Base-by-base conservation (phyloP, 2,888 invertebrate species). In the Thera obeliscata region DNA sequence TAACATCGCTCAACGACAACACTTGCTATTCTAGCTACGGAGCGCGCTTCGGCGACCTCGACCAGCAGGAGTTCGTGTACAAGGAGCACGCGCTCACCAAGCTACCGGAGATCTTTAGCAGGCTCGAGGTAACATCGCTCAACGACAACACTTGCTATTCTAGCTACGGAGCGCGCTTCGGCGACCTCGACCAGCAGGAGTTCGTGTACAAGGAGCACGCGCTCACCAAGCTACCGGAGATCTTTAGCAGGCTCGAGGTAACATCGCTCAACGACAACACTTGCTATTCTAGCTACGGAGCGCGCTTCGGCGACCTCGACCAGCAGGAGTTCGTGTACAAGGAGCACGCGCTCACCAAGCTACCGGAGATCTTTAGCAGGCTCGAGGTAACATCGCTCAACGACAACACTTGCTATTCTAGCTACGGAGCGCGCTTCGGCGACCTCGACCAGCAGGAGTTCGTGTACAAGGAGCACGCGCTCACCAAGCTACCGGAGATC, bases 71-170 rank as follows among this genome's bases (percentile, higher is more conserved):
- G 93, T 99, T 98, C 87, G 95, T 99, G 36, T 99, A 98, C 86
- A 99, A 99, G 90, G 99, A 99, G 87, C 99, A 99, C 61, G 98
- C 98, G 41, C 95, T 99, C 76, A 99, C 99, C 9, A 99, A 99
- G 91, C 94, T 99, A 72, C 97, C 99, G 0, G 99, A 99, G 94
- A 99, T 99, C 81, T 98, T 99, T 83, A 98, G 98, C 84, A 94
- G 99, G 62, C 94, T 99, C 0, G 98, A 99, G 95, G 97, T 97
- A 81, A 52, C 52, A 3, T 46, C 7, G 9, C 52, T 8, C 7
- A 41, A 7, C 41, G 5, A 41, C 5, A 5, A 5, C 38, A 38
- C 38, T 41, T 1, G 7, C 6, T 46, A 9, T 46, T 43, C 38
- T 38, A 3, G 38, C 38, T 38, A 7, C 41, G 41, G 41, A 1